Evolutionary conservation across 2,113 vertebrate genomes (phyloP).

Genomic region (Turnix velox): DNA sequence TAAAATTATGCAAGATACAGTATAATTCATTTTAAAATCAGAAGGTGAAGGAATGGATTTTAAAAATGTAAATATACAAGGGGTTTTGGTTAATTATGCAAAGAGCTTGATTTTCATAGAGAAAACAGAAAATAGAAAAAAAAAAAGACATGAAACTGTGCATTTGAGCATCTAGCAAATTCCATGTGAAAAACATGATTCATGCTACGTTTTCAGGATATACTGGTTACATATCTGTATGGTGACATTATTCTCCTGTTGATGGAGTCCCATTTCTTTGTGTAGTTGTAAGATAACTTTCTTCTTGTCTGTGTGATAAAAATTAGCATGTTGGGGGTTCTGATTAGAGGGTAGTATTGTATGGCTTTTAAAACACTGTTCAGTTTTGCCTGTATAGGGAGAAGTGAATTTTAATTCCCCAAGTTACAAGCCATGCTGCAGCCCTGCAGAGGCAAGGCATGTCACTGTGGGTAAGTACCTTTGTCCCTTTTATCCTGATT

Average conservation of each 20-base stretch:
- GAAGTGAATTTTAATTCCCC: background rate
- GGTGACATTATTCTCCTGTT: background rate
- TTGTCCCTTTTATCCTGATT: background rate
- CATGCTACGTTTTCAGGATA: background rate
- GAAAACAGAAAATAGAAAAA: background rate
- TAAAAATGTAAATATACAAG: slow-evolving; percentile 22
- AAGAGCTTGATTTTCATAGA: slow-evolving; percentile 35
- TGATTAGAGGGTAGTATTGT: background rate
- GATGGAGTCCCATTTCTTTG: background rate
- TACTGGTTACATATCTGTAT: background rate
- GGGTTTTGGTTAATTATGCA: background rate
- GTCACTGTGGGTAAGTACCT: background rate
- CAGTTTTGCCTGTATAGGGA: background rate
- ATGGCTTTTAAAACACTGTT: background rate
- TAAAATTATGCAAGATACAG: background rate
- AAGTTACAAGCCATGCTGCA: background rate
- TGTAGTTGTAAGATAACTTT: background rate
- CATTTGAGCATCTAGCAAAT: background rate
- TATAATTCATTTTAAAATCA: slow-evolving; percentile 22
- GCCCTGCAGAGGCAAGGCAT: background rate
- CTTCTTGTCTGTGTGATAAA: slow-evolving; percentile 6
- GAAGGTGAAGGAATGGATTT: slow-evolving; percentile 4
- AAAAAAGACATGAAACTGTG: background rate
- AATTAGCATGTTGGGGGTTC: background rate
- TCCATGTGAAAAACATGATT: background rate